Conservation (phyloP, 2,888 invertebrate species). For the Conomelus anceps region DNA sequence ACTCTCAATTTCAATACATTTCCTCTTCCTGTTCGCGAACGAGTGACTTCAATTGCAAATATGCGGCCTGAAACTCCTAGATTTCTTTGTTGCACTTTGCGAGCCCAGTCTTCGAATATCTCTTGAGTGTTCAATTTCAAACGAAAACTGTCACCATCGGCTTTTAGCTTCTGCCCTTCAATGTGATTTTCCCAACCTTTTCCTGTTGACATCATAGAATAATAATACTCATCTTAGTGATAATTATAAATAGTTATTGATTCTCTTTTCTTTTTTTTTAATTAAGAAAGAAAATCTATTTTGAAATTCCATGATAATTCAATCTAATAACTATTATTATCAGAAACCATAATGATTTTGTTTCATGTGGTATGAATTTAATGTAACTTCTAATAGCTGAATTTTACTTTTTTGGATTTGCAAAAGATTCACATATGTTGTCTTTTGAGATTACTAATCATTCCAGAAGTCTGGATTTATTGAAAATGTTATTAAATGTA, state of each 20-base stretch:
- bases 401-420: no score
- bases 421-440: no score
- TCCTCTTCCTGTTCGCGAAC: slow-evolving; percentile 66
- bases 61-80: slow-evolving; percentile 90
- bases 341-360: no score
- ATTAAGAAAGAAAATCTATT: no score
- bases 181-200: slow-evolving; percentile 99
- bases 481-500: no score
- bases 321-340: no score
- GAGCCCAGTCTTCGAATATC: slow-evolving; percentile 97
- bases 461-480: no score
- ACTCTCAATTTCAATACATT: slow-evolving; percentile 81
- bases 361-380: no score
- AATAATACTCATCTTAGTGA: background rate
- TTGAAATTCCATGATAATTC: no score
- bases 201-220: slow-evolving; percentile 44
- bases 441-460: no score
- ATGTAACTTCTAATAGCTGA: no score
- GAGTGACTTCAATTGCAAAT: slow-evolving; percentile 82
- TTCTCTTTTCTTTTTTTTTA: background rate
- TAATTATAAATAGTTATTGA: background rate
- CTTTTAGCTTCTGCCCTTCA: slow-evolving; percentile 95
- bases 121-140: slow-evolving; percentile 93
- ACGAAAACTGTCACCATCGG: slow-evolving; percentile 96
- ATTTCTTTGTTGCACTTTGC: slow-evolving; percentile 88